Evolutionary conservation across 1,140 invertebrate species (phyloP).

Genomic region (Orius insidiosus): DNA sequence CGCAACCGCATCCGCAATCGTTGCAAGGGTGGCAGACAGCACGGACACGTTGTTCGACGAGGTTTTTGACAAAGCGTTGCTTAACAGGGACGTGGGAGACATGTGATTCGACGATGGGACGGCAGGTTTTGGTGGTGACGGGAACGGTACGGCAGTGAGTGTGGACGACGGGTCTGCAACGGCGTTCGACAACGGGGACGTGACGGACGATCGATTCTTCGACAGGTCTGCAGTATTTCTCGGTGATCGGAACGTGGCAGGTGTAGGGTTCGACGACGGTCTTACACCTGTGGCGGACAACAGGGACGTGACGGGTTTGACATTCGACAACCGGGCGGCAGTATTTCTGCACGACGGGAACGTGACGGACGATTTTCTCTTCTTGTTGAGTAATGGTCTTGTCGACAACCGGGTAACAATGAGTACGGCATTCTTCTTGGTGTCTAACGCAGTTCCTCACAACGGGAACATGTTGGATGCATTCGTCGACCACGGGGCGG

Average conservation of each 20-base stretch:
- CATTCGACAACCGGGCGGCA: constrained; percentile 6
- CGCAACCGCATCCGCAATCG: too few relatives aligned
- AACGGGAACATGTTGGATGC: too few relatives aligned
- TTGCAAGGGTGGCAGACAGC: too few relatives aligned
- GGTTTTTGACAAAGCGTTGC: constrained; percentile 4
- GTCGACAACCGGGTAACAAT: too few relatives aligned
- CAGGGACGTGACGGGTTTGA: constrained; percentile 1
- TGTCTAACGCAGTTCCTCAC: too few relatives aligned
- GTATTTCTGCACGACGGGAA: too few relatives aligned
- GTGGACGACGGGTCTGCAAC: constrained; percentile 2
- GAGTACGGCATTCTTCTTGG: too few relatives aligned
- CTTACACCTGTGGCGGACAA: neutral
- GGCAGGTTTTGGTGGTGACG: neutral
- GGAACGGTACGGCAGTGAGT: neutral
- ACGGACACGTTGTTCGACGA: constrained; percentile 6
- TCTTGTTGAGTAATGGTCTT: too few relatives aligned
- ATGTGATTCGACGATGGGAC: constrained; percentile 6
- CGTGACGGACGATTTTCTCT: too few relatives aligned
- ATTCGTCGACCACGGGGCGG: too few relatives aligned
- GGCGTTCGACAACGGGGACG: constrained; percentile 1
- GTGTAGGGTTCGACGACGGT: constrained; percentile 8
- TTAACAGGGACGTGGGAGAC: constrained; percentile 2
- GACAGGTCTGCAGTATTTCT: neutral
- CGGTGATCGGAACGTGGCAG: constrained; percentile 3
- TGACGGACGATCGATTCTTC: neutral